Evolutionary conservation across 2,797 vertebrate species (phyloP).

Genomic region (Micromesistius poutassou): DNA sequence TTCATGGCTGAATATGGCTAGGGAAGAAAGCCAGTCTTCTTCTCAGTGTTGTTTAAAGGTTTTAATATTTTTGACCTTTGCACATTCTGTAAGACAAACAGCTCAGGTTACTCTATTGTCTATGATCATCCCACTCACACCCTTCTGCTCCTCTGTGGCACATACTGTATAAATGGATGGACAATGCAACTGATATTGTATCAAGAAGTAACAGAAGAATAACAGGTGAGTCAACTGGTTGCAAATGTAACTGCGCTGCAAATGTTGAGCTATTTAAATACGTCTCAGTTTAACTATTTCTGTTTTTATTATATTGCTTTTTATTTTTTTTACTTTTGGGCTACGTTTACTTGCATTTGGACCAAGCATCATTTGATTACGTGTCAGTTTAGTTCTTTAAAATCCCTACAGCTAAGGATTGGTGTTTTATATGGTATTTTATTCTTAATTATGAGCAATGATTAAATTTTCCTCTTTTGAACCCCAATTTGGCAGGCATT

Average conservation of each 20-base stretch:
- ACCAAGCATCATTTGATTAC: neutral
- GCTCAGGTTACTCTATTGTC: constrained; percentile 65
- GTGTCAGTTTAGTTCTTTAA: neutral
- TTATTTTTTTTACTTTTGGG: neutral
- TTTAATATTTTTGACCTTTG: neutral
- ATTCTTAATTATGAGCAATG: neutral
- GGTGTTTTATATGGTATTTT: neutral
- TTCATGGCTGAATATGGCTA: too few relatives aligned
- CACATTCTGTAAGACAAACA: neutral
- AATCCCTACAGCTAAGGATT: neutral
- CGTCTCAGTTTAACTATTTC: neutral
- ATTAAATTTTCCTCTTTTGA: neutral
- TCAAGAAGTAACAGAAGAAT: constrained; percentile 36
- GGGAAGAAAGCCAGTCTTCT: too few relatives aligned
- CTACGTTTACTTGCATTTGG: neutral
- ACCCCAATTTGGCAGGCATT: too few relatives aligned
- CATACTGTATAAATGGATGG: constrained; percentile 67
- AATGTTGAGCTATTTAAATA: neutral
- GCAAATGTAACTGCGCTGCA: neutral
- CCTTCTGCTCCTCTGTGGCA: constrained; percentile 35
- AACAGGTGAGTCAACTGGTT: constrained; percentile 49
- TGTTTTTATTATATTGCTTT: neutral
- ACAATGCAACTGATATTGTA: constrained; percentile 10
- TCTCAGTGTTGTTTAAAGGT: neutral
- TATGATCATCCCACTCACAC: constrained; percentile 47